Evolutionary conservation across 1,140 invertebrate species (phyloP).

Genomic region (Antheraea pernyi): DNA sequence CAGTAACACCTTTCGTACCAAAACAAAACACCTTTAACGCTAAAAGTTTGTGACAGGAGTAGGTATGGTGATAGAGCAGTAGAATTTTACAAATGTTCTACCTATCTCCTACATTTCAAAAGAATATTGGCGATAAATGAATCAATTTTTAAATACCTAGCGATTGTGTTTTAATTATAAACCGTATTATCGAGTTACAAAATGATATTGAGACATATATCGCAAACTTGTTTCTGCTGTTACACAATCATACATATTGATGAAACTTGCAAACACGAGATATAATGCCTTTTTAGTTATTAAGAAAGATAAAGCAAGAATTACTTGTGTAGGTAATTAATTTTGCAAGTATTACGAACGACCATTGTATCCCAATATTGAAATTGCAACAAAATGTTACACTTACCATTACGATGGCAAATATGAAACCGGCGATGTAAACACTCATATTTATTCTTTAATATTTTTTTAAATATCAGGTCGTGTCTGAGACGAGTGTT

Average conservation of each 20-base stretch:
- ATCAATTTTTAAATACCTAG: no score
- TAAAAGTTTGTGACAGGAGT: no score
- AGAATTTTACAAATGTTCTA: no score
- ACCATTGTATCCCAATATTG: not conserved
- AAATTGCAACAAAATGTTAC: not conserved
- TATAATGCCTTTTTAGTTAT: not conserved
- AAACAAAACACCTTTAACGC: no score
- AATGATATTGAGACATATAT: not conserved
- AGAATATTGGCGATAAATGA: no score
- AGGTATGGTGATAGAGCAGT: no score
- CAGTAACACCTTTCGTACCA: no score
- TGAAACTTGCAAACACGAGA: not conserved
- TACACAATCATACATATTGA: not conserved
- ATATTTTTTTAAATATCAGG: constrained; percentile 28
- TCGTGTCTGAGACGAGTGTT: constrained; percentile 47
- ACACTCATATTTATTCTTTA: constrained; percentile 43
- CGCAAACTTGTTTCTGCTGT: not conserved
- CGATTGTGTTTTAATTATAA: no score
- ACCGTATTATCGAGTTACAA: no score
- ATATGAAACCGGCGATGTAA: constrained; percentile 59
- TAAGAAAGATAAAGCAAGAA: not conserved
- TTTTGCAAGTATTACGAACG: not conserved
- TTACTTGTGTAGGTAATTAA: no score
- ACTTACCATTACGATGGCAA: constrained; percentile 63
- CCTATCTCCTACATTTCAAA: no score